These are phyloP conservation scores for Volucella inanis DNA, from an alignment of 2,888 invertebrate species.

Conservation along the genomic window DNA sequence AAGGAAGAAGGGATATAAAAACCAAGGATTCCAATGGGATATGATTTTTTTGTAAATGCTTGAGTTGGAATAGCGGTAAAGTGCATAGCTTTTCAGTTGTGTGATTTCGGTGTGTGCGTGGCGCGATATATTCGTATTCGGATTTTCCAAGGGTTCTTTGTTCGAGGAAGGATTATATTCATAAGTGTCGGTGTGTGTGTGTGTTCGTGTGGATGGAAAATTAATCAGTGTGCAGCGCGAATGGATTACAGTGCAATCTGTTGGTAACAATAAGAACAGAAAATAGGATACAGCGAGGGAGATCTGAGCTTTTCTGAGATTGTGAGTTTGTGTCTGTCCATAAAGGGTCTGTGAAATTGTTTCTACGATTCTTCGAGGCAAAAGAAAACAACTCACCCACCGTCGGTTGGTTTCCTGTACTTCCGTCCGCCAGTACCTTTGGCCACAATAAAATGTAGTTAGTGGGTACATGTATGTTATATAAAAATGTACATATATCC, in stretches of 20 bases:
- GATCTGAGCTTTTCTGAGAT: slow-evolving; percentile 30
- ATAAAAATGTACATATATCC: no score
- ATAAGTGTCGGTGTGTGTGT: slow-evolving; percentile 10
- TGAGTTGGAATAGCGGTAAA: slow-evolving; percentile 57
- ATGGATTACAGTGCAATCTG: slow-evolving; percentile 72
- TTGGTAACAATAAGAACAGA: slow-evolving; percentile 21
- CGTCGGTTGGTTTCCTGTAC: not conserved
- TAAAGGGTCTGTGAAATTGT: slow-evolving; percentile 18
- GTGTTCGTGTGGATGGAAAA: slow-evolving; percentile 38
- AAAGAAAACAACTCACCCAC: slow-evolving; percentile 11
- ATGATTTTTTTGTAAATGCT: slow-evolving; percentile 40
- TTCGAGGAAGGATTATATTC: slow-evolving; percentile 29
- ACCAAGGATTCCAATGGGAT: slow-evolving; percentile 49
- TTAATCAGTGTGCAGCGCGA: slow-evolving; percentile 62
- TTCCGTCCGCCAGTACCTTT: not conserved
- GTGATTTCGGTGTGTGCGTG: slow-evolving; percentile 36
- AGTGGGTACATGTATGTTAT: not conserved
- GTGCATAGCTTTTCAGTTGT: slow-evolving; percentile 36
- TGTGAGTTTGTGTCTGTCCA: slow-evolving; percentile 49
- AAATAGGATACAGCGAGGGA: slow-evolving; percentile 48
- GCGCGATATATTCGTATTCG: slow-evolving; percentile 2
- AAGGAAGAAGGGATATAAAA: slow-evolving; percentile 27
- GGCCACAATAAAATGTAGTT: not conserved
- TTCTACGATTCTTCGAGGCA: slow-evolving; percentile 15
- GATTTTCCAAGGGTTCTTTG: slow-evolving; percentile 48